Percentiles rank a stretch among this genome's conserved stretches.
phyloP scores from a whole-genome alignment of 2,888 invertebrate species.

The Hirtodrosophila confusa region DNA sequence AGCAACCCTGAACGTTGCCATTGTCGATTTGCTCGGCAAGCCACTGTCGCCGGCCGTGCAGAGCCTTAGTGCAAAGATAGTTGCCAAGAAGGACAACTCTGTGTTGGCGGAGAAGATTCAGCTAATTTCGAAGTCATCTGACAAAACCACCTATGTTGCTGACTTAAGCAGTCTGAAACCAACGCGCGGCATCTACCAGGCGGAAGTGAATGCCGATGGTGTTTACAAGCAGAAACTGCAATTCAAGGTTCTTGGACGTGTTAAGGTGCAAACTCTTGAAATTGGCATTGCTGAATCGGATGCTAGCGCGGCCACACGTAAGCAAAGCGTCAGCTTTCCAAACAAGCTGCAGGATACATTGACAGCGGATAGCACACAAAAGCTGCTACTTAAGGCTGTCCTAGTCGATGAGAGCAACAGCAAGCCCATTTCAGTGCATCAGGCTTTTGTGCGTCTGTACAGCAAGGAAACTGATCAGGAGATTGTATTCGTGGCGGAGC shows the following conservation, averaged over 20 bases:
- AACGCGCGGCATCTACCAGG: constrained; percentile 93
- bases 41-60: constrained; percentile 85
- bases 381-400: constrained; percentile 91
- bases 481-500: constrained; percentile 96
- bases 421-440: constrained; percentile 90
- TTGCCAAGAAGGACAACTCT: constrained; percentile 86
- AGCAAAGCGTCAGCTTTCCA: constrained; percentile 90
- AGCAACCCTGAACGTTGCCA: constrained; percentile 89
- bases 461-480: constrained; percentile 89
- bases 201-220: constrained; percentile 89
- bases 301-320: constrained; percentile 92
- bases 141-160: constrained; percentile 89
- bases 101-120: constrained; percentile 86
- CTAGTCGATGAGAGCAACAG: constrained; percentile 89
- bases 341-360: constrained; percentile 88
- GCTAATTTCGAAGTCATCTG: constrained; percentile 89
- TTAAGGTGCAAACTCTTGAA: constrained; percentile 91
- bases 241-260: constrained; percentile 90
- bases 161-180: constrained; percentile 91
- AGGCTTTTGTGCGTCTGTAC: constrained; percentile 93
- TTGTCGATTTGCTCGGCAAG: constrained; percentile 91
- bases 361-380: constrained; percentile 95
- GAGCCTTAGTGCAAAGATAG: constrained; percentile 77
- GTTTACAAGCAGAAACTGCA: constrained; percentile 86
- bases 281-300: constrained; percentile 96